Base-by-base conservation (phyloP, 2,888 invertebrate species). In the Nycteola revayana region DNA sequence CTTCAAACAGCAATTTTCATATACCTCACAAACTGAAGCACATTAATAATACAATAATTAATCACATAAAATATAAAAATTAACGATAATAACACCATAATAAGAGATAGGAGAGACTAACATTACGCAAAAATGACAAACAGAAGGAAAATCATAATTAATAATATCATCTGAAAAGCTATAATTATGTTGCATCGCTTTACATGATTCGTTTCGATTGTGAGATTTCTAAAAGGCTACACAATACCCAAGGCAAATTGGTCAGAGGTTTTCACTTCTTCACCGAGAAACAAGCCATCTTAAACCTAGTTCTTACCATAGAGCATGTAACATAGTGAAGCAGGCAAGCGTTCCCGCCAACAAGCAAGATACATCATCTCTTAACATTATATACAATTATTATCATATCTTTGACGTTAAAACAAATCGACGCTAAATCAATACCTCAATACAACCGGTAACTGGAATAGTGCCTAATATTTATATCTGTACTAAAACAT, bases 201-300 rank as follows among this genome's bases (percentile, higher is more conserved):
- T 79, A 87, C 84, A 87, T 84, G 82, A 84, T 86, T 82, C 55
- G 62, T 83, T 71, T 73, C 78, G 78, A 82, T 86, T 69, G 72
- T 75, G 81, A 79, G 64, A 64, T 61, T n/a, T 76, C 81, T 84
- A 83, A 78, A 78, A 84, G 73, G 86, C 87, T 86, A 85, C 88
- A 85, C 80, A 87, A 88, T 87, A 85, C 75, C 78, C 76, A 88
- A 89, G 89, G 89, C 88, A 83, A 78, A 84, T 89, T 89, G 89
- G 89, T 89, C 89, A 86, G 81, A 86, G 75, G 78, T 77, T 78
- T 79, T 66, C 75, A 77, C 77, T 70, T 75, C 75, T 79, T 76
- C 66, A 75, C 78, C 80, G 77, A 80, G 75, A 77, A 76, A 76
- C 79, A 88, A 89, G 89, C 89, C 72, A 71, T 62, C 85, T 86